A percentile compares a stretch with the other conserved stretches of the same genome.
These are phyloP conservation scores for Phaetusa simplex DNA, from an alignment of 2,113 vertebrate species.

Conservation along the genomic window DNA sequence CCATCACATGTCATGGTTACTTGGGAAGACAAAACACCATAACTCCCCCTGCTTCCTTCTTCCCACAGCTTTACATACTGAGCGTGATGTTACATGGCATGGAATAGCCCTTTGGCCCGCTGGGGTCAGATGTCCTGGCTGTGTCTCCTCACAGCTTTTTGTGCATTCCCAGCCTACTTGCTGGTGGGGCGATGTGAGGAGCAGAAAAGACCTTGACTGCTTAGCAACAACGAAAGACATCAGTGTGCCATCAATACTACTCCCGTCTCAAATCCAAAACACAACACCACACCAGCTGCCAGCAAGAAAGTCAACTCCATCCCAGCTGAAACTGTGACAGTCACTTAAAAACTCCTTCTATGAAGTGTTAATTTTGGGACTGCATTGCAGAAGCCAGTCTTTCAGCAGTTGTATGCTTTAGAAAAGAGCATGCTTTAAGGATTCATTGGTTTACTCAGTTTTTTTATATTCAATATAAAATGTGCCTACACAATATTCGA, in stretches of 20 bases:
- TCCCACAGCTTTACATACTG: neutral
- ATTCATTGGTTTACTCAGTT: neutral
- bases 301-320: neutral
- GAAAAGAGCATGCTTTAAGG: neutral
- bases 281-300: neutral
- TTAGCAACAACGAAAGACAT: neutral
- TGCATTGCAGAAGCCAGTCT: neutral
- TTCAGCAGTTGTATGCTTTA: neutral
- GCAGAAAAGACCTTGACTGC: neutral
- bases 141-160: neutral
- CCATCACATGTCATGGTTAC: neutral
- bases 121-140: neutral
- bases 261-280: neutral
- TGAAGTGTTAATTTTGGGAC: neutral
- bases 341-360: neutral
- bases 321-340: neutral
- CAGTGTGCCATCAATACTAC: neutral
- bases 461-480: neutral
- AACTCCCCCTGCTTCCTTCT: neutral
- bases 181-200: neutral
- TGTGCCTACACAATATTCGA: neutral
- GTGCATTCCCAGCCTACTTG: neutral
- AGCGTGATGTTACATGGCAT: neutral
- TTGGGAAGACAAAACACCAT: neutral
- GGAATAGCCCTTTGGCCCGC: neutral